phyloP scores from a whole-genome alignment of 2,113 vertebrate species.

The Chaetura pelagica region DNA sequence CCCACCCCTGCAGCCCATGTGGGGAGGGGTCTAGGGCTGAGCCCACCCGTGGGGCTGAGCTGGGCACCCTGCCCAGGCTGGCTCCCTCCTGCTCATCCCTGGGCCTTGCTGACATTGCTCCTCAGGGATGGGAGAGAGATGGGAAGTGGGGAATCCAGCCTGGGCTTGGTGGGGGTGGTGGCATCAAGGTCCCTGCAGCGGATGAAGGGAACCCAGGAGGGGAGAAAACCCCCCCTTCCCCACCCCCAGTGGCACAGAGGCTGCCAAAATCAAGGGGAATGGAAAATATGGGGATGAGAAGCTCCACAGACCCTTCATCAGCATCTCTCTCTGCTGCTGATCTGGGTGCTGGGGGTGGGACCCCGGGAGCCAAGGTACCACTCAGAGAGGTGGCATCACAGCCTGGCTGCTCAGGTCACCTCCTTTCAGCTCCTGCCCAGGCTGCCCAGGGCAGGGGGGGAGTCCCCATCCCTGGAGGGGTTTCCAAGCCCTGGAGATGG shows the following conservation, averaged over 20 bases:
- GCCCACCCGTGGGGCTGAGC: not conserved
- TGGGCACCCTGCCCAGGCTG: not conserved
- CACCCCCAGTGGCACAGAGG: not conserved
- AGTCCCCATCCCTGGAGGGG: too few species aligned
- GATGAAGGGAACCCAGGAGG: not conserved
- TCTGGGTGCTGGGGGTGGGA: accelerated
- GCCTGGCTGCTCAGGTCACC: not conserved
- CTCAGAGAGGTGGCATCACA: not conserved
- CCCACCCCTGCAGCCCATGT: accelerated
- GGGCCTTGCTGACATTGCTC: not conserved
- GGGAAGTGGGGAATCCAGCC: not conserved
- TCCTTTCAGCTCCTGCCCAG: not conserved
- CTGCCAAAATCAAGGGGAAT: not conserved
- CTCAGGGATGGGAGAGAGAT: accelerated
- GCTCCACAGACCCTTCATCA: not conserved
- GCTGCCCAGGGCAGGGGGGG: too few species aligned
- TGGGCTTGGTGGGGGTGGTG: not conserved
- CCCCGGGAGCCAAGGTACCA: not conserved
- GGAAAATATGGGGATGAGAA: not conserved
- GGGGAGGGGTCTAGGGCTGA: not conserved
- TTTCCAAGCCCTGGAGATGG: too few species aligned
- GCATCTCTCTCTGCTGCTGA: not conserved
- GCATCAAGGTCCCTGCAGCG: not conserved
- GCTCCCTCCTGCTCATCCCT: not conserved
- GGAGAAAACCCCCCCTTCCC: not conserved